A percentile compares a stretch with the other conserved stretches of the same genome.
Evolutionary conservation across 2,888 invertebrate species (phyloP).

Genomic region (Cantharis rustica): DNA sequence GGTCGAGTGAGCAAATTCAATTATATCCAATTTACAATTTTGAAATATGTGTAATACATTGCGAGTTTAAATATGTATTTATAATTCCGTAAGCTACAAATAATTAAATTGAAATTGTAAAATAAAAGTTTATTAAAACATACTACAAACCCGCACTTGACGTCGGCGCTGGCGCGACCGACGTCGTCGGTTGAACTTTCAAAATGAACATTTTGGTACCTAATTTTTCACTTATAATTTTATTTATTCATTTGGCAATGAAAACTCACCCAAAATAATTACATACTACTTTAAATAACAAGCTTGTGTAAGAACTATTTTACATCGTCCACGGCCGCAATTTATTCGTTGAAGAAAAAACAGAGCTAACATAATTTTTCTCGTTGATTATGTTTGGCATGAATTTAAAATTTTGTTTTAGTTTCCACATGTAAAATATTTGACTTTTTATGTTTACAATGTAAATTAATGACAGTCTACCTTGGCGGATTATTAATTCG

Average conservation of each 20-base stretch:
- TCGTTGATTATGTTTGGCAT: not conserved
- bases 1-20: not conserved
- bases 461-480: not conserved
- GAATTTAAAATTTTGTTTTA: not conserved
- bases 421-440: not conserved
- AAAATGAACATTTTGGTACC: not conserved
- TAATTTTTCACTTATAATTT: not conserved
- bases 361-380: not conserved
- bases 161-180: too few species aligned
- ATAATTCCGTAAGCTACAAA: not conserved
- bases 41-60: not conserved
- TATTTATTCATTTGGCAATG: not conserved
- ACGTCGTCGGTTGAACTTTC: not conserved
- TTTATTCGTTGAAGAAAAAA: not conserved
- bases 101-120: not conserved
- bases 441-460: not conserved
- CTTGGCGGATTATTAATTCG: not conserved
- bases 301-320: not conserved
- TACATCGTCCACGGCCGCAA: not conserved
- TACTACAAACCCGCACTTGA: not conserved
- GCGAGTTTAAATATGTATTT: not conserved
- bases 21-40: not conserved
- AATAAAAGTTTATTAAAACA: not conserved
- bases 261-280: not conserved
- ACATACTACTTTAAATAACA: not conserved